phyloP scores from a whole-genome alignment of 2,888 invertebrate genomes.

The Ecliptopera silaceata region DNA sequence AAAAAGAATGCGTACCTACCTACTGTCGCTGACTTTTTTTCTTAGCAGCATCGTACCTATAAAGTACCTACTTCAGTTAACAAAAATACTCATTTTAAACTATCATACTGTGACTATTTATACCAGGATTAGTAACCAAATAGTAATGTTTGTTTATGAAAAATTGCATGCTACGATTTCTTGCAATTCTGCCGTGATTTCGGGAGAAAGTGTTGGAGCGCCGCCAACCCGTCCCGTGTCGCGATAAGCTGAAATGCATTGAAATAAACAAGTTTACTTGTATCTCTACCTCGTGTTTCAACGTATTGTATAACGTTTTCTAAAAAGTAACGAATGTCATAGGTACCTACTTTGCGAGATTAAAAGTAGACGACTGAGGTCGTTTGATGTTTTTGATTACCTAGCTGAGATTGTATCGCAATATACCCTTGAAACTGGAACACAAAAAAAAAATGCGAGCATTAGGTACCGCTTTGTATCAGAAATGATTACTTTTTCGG shows the following conservation, averaged over 20 bases:
- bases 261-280: slow-evolving; percentile 61
- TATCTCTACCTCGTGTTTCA: slow-evolving; percentile 28
- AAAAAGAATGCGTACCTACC: slow-evolving; percentile 13
- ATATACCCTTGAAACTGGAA: no score
- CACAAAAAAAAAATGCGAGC: no score
- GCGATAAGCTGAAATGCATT: slow-evolving; percentile 47
- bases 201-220: slow-evolving; percentile 72
- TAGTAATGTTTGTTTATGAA: slow-evolving; percentile 32
- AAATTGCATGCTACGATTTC: slow-evolving; percentile 31
- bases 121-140: slow-evolving; percentile 28
- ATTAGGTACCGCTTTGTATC: no score
- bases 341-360: no score
- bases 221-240: slow-evolving; percentile 55
- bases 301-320: not conserved
- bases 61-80: slow-evolving; percentile 28
- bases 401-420: no score
- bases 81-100: slow-evolving; percentile 24
- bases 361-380: no score
- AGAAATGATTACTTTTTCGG: no score
- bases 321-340: not conserved
- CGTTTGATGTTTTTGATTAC: no score
- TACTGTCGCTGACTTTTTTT: slow-evolving; percentile 15
- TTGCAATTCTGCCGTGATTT: slow-evolving; percentile 56
- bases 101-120: slow-evolving; percentile 25
- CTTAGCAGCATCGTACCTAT: slow-evolving; percentile 5